Base-by-base conservation (phyloP, 2,113 vertebrate genomes). In the Dendrocopos noguchii region DNA sequence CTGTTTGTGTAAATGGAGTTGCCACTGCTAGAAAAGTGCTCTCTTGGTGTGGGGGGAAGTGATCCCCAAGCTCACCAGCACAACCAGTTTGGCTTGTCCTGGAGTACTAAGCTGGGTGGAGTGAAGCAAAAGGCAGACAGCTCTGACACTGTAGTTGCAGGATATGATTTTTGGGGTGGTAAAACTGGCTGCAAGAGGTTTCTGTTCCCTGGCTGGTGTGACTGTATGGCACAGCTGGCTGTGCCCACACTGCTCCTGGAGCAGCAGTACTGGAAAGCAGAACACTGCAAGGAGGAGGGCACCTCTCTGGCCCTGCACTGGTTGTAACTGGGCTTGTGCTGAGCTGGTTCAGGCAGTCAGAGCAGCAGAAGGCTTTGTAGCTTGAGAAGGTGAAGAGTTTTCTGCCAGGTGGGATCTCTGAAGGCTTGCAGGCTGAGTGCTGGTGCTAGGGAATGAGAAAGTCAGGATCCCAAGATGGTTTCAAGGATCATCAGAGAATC, bases 251-350 rank as follows among this genome's bases (percentile, higher is more conserved):
- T 50, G 24, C 42, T 89, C 70, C 56, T 52, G 27, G 80, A 74
- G 61, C 72, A 72, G 80, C 53, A 10, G 52, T 7, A 16, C 44
- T 36, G 66, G 20, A 42, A 4, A 10, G 12, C 53, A 42, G 59
- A 55, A 80, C 73, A 4, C 55, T 4, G 1, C 14, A 10, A 15
- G 1, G 16, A 39, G 60, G 34, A n/a, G 42, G 9, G 63, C 8
- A 22, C 31, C 59, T 63, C 22, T 1, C 56, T 67, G 50, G 1
- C 22, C 34, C 46, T 19, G 63, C 1, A 1, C 46, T 71, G 60
- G 7, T 53, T 33, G 17, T 31, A 15, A 20, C 0, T 1, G 18
- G 52, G 25, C 19, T 76, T 0, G 0, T 12, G 31, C 9, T 39
- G 63, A 46, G 44, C 56, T 3, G 4, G 13, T 77, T 84, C 0